Base-by-base conservation (phyloP, 2,797 vertebrate genomes). In the Notolepis coatsorum region DNA sequence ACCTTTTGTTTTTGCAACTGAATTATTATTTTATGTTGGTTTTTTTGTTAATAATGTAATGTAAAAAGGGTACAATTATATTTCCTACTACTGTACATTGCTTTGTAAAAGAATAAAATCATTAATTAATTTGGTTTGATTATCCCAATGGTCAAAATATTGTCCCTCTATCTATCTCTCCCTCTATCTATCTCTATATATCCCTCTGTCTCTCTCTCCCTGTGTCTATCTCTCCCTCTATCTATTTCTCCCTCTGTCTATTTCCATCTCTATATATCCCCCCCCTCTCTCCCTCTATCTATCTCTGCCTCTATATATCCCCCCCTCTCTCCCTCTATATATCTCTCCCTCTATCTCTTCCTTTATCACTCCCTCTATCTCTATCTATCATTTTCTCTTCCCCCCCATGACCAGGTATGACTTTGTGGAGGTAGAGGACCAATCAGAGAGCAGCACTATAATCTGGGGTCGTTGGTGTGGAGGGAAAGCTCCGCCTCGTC, bases 391-490 rank as follows among this genome's bases (percentile, higher is more conserved):
- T 3, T n/a, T 7, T 17, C 20, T 38, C 30, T 49, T 30, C 53
- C 52, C 1, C 72, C 47, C 24, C n/a, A n/a, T n/a, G n/a, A n/a
- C n/a, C 77, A 99, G 97, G 84, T 98, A 98, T 84, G 97, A 99
- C 85, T 99, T 96, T 85, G 94, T 99, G 83, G 96, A 97, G 87
- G 95, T 98, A 78, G 96, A 97, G 87, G 97, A 98, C 74, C 68
- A 94, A 35, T 96, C 94, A 0, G 94, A 97, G 87, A 96, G 91
- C 53, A 96, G 93, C 68, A 95, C 94, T 0, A 88, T 98, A 65
- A 94, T 96, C 76, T 93, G 96, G 93, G 97, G 97, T 28, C 92
- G 96, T 15, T 99, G 97, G 96, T 99, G 97, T 61, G 97, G 97
- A 23, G 93, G 95, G 73, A 96, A 94, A 59, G 81, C 87, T 4